phyloP scores from a whole-genome alignment of 2,888 invertebrate genomes.

The Epinotia brunnichana region DNA sequence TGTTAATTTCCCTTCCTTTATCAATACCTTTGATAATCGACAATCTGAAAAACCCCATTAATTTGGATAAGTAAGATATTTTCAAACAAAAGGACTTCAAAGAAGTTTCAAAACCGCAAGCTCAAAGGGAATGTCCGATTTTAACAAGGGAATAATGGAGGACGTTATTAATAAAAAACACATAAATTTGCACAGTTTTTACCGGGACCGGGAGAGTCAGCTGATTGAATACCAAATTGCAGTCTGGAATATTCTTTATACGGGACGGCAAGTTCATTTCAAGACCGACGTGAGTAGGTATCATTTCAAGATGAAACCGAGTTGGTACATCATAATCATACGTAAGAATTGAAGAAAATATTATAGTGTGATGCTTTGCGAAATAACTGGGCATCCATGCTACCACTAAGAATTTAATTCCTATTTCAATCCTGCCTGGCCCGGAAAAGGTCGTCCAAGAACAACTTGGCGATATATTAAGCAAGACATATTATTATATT shows the following conservation, averaged over 20 bases:
- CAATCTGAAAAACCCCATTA: conserved; percentile 27
- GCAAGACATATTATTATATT: too few species aligned
- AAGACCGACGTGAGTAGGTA: not conserved
- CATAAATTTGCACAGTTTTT: conserved; percentile 58
- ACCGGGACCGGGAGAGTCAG: conserved; percentile 52
- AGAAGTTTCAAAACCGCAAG: conserved; percentile 18
- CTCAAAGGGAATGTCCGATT: conserved; percentile 38
- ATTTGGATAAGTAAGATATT: conserved; percentile 38
- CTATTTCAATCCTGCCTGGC: too few species aligned
- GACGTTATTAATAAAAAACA: conserved; percentile 52
- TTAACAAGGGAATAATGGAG: conserved; percentile 39
- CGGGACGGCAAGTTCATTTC: conserved; percentile 36
- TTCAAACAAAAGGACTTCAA: conserved; percentile 40
- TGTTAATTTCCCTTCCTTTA: conserved; percentile 21
- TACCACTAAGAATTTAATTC: too few species aligned
- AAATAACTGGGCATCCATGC: too few species aligned
- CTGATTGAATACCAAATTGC: conserved; percentile 74
- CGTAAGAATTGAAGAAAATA: too few species aligned
- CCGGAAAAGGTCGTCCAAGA: too few species aligned
- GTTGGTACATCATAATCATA: too few species aligned
- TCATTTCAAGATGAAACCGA: too few species aligned
- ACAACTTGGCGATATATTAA: too few species aligned
- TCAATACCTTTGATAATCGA: conserved; percentile 21
- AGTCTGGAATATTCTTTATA: conserved; percentile 55
- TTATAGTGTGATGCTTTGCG: too few species aligned